These are phyloP conservation scores for Drosophila funebris DNA, from an alignment of 1,140 invertebrate species.

Conservation along the genomic window DNA sequence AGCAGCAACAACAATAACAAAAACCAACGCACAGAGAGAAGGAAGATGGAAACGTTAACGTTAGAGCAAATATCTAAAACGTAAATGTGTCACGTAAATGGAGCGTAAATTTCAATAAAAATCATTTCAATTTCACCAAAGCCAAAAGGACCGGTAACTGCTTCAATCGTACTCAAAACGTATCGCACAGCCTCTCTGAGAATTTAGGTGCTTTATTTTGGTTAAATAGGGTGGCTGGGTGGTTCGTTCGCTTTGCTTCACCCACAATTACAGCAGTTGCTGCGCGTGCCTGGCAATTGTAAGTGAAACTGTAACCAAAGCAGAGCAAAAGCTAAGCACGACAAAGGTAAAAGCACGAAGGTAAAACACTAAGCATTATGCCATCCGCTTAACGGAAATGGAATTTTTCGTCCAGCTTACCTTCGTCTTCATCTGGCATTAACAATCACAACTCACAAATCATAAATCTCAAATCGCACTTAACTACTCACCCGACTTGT, in stretches of 20 bases:
- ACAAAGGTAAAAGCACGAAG: conserved; percentile 14
- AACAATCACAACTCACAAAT: conserved; percentile 23
- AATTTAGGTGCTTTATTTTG: conserved; percentile 9
- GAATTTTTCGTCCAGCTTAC: conserved; percentile 60
- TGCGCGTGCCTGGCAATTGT: conserved; percentile 49
- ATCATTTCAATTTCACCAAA: conserved; percentile 78
- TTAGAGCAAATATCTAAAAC: conserved; percentile 73
- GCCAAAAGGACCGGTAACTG: conserved; percentile 68
- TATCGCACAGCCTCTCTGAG: conserved; percentile 7
- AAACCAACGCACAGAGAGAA: conserved; percentile 48
- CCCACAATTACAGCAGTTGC: conserved; percentile 8
- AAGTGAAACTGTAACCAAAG: conserved; percentile 34
- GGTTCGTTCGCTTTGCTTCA: neutral
- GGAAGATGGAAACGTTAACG: conserved; percentile 36
- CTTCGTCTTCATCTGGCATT: conserved; percentile 21
- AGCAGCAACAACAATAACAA: conserved; percentile 15
- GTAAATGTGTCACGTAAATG: conserved; percentile 82
- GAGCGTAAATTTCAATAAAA: conserved; percentile 83
- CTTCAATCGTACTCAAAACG: conserved; percentile 16
- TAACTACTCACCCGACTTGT: conserved; percentile 85
- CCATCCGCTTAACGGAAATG: conserved; percentile 74
- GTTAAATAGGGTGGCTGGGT: neutral
- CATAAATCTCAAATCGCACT: neutral
- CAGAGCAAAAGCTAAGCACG: conserved; percentile 6
- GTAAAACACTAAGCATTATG: conserved; percentile 72